Conservation (phyloP, 1,140 invertebrate genomes). For the Melanaphis sacchari region DNA sequence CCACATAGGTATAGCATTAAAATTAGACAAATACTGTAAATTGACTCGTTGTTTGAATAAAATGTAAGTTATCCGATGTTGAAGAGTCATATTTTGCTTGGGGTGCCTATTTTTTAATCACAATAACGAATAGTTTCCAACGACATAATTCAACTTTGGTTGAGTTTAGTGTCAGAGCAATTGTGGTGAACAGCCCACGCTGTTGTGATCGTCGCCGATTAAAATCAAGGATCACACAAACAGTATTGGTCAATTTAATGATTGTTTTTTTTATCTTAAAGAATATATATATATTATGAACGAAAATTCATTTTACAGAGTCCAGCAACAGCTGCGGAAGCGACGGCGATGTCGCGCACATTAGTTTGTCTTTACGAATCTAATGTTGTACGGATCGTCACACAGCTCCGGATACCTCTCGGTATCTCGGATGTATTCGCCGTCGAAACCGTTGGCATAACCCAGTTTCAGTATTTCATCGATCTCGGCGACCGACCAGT, state of each 20-base stretch:
- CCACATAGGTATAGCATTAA: not conserved
- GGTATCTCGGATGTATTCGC: slow-evolving; percentile 89
- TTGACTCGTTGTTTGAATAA: not conserved
- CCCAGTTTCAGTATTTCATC: slow-evolving; percentile 88
- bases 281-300: not conserved
- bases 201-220: not conserved
- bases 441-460: slow-evolving; percentile 83
- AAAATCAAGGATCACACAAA: not conserved
- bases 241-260: not conserved
- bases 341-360: no score
- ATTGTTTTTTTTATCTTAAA: slow-evolving; percentile 17
- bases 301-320: not conserved
- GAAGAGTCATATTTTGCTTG: not conserved
- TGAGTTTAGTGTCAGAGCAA: not conserved
- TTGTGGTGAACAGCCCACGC: not conserved
- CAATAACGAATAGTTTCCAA: not conserved
- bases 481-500: slow-evolving; percentile 74
- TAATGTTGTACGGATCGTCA: slow-evolving; percentile 94
- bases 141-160: not conserved
- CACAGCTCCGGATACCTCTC: slow-evolving; percentile 88
- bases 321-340: not conserved
- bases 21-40: not conserved
- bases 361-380: slow-evolving; percentile 75
- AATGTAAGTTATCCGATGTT: not conserved
- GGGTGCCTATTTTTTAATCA: not conserved